phyloP scores from a whole-genome alignment of 1,140 invertebrate species.

The Sycophila sp. region DNA sequence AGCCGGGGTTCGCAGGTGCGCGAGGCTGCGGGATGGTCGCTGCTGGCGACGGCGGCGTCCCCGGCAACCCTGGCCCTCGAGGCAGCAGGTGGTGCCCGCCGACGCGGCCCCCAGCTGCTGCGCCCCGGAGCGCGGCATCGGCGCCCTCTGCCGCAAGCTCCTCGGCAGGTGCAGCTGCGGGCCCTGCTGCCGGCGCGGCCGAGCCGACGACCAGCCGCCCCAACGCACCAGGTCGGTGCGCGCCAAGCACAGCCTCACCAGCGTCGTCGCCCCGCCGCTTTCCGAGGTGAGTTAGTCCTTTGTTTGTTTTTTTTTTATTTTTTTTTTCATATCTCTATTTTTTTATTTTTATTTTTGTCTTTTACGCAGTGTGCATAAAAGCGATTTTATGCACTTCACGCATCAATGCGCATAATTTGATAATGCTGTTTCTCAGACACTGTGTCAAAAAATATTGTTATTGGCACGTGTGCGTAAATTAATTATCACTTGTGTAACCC shows the following conservation, averaged over 20 bases:
- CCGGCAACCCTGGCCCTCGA: background rate
- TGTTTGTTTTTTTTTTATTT: background rate
- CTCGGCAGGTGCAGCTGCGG: constrained; percentile 47
- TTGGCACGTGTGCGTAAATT: too few relatives aligned
- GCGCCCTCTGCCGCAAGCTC: constrained; percentile 52
- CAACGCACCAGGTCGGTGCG: constrained; percentile 55
- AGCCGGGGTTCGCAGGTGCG: constrained; percentile 45
- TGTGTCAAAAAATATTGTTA: too few relatives aligned
- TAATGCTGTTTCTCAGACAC: too few relatives aligned
- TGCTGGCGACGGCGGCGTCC: background rate
- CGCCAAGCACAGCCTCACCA: constrained; percentile 64
- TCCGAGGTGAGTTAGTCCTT: constrained; percentile 50
- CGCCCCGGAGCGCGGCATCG: constrained; percentile 57
- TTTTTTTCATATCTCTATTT: too few relatives aligned
- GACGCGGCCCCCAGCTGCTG: constrained; percentile 46
- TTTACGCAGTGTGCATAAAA: too few relatives aligned
- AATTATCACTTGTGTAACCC: too few relatives aligned
- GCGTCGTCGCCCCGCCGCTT: constrained; percentile 59
- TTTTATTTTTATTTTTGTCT: too few relatives aligned
- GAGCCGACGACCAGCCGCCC: constrained; percentile 45
- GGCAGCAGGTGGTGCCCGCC: background rate
- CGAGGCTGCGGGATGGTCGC: constrained; percentile 49
- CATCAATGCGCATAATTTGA: too few relatives aligned
- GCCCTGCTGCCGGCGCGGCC: background rate
- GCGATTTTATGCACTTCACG: too few relatives aligned